Conservation (phyloP, 2,888 invertebrate genomes). For the Eulithis prunata region DNA sequence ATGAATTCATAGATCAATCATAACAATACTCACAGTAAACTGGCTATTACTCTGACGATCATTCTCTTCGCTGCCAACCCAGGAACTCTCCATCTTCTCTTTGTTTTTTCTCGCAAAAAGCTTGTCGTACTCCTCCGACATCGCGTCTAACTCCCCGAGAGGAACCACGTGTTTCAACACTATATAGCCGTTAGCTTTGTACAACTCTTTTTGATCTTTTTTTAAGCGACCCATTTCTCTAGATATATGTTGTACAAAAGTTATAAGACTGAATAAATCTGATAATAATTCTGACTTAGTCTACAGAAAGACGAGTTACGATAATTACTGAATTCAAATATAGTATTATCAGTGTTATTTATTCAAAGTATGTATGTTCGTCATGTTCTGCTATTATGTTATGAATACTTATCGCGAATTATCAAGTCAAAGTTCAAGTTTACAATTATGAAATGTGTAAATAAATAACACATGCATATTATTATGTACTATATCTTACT, state of each 20-base stretch:
- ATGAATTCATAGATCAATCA: no score
- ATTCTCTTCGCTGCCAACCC: constrained; percentile 77
- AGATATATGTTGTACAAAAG: background rate
- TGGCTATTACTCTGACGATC: constrained; percentile 54
- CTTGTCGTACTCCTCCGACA: constrained; percentile 78
- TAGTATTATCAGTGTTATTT: background rate
- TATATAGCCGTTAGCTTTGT: constrained; percentile 81
- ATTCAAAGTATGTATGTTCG: background rate
- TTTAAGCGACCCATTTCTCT: constrained; percentile 62
- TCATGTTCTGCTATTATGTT: background rate
- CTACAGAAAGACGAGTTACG: background rate
- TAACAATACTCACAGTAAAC: constrained; percentile 52
- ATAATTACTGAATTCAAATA: background rate
- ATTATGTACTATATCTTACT: no score
- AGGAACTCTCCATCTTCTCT: constrained; percentile 80
- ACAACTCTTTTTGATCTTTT: constrained; percentile 74
- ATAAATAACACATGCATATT: no score
- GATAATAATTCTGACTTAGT: no score
- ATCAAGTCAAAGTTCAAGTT: constrained; percentile 5
- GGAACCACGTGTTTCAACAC: constrained; percentile 74
- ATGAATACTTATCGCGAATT: background rate
- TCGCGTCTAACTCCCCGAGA: constrained; percentile 68
- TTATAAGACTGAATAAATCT: background rate
- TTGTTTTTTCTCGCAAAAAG: constrained; percentile 79
- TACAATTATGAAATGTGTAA: no score